Conservation (phyloP, 2,113 vertebrate genomes). For the Perca flavescens region DNA sequence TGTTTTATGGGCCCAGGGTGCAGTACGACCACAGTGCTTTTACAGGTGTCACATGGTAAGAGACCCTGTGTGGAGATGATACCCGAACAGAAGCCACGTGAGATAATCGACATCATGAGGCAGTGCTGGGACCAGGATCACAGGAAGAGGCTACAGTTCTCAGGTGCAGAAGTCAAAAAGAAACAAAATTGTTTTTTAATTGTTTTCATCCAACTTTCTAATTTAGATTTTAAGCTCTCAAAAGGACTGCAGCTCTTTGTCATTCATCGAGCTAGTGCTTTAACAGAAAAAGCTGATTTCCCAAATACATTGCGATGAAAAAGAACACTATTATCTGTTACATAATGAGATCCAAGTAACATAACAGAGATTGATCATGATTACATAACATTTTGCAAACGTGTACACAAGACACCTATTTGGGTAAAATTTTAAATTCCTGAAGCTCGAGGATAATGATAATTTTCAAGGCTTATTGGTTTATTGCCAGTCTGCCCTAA, state of each 20-base stretch:
- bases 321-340: neutral
- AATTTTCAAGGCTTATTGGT: neutral
- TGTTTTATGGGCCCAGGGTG: constrained; percentile 77
- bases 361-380: neutral
- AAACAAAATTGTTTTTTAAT: neutral
- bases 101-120: constrained; percentile 88
- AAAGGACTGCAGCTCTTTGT: neutral
- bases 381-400: neutral
- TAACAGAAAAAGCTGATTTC: neutral
- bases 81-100: constrained; percentile 80
- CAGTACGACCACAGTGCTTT: constrained; percentile 86
- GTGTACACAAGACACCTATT: neutral
- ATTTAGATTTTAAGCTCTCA: neutral
- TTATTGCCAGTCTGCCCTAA: neutral
- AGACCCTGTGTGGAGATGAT: constrained; percentile 83
- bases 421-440: neutral
- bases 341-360: neutral
- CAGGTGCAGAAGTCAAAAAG: constrained; percentile 59
- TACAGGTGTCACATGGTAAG: constrained; percentile 85
- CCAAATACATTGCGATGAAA: neutral
- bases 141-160: constrained; percentile 82
- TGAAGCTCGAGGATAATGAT: neutral
- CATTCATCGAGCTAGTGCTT: neutral
- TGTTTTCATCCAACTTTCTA: neutral
- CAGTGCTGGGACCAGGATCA: constrained; percentile 88